Percentiles rank a stretch among this genome's conserved stretches.
phyloP scores from a whole-genome alignment of 2,888 invertebrate genomes.

The Pterostichus niger region DNA sequence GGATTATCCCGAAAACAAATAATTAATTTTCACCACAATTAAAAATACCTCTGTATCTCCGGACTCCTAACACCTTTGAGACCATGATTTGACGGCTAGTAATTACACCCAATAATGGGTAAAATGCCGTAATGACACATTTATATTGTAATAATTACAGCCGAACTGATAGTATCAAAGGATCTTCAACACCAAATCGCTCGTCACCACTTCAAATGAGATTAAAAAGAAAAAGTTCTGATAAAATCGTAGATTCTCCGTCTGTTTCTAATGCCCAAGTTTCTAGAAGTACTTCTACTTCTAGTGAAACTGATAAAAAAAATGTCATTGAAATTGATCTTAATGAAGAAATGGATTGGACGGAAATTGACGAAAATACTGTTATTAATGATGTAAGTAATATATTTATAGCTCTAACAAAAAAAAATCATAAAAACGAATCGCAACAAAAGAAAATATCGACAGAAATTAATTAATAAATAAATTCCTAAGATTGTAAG shows the following conservation, averaged over 20 bases:
- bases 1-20: too few species aligned
- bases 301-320: not conserved
- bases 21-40: too few species aligned
- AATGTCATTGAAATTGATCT: not conserved
- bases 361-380: conserved; percentile 69
- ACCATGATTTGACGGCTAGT: too few species aligned
- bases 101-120: too few species aligned
- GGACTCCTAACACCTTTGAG: too few species aligned
- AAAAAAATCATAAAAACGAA: not conserved
- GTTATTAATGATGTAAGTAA: conserved; percentile 69
- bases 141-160: too few species aligned
- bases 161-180: too few species aligned
- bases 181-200: not conserved
- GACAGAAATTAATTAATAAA: too few species aligned
- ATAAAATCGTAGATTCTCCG: not conserved
- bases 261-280: not conserved
- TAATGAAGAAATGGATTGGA: conserved; percentile 71
- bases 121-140: too few species aligned
- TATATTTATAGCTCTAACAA: not conserved
- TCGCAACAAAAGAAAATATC: not conserved
- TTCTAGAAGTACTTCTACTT: not conserved
- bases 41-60: too few species aligned
- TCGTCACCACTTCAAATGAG: not conserved
- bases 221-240: not conserved
- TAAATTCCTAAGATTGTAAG: too few species aligned